Conservation (phyloP, 1,140 invertebrate genomes). For the Chrysomallon squamiferum region DNA sequence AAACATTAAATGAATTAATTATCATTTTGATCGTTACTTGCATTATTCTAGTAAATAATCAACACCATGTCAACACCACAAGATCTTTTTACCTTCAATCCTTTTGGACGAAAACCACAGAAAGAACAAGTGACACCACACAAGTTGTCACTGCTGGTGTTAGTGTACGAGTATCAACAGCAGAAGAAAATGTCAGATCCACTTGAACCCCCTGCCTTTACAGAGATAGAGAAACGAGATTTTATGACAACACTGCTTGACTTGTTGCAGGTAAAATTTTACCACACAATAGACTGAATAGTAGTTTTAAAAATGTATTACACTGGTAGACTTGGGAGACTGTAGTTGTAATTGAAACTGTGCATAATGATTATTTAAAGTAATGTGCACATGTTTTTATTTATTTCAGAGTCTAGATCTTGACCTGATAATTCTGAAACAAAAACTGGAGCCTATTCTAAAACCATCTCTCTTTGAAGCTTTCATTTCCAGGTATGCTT, state of each 20-base stretch:
- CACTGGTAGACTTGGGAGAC: too few relatives aligned
- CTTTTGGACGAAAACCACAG: conserved; percentile 24
- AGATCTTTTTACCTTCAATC: conserved; percentile 32
- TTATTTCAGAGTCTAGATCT: conserved; percentile 73
- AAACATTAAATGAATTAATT: too few relatives aligned
- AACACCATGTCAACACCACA: conserved; percentile 1
- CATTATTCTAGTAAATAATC: too few relatives aligned
- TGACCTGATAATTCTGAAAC: conserved; percentile 68
- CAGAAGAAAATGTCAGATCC: conserved; percentile 12
- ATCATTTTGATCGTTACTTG: too few relatives aligned
- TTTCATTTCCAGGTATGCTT: conserved; percentile 41
- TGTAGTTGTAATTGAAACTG: too few relatives aligned
- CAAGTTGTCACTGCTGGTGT: conserved; percentile 55
- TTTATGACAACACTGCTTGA: conserved; percentile 56
- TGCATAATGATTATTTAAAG: too few relatives aligned
- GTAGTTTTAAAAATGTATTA: not conserved
- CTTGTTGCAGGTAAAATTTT: conserved; percentile 60
- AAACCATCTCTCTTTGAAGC: conserved; percentile 47
- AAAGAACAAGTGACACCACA: conserved; percentile 60
- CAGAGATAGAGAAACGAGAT: conserved; percentile 49
- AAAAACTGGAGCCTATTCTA: conserved; percentile 67
- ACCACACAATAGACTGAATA: too few relatives aligned
- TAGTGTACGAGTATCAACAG: conserved; percentile 54
- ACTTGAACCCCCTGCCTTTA: conserved; percentile 20
- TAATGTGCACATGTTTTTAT: too few relatives aligned